Evolutionary conservation across 1,140 invertebrate genomes (phyloP).

Genomic region (Apis dorsata): DNA sequence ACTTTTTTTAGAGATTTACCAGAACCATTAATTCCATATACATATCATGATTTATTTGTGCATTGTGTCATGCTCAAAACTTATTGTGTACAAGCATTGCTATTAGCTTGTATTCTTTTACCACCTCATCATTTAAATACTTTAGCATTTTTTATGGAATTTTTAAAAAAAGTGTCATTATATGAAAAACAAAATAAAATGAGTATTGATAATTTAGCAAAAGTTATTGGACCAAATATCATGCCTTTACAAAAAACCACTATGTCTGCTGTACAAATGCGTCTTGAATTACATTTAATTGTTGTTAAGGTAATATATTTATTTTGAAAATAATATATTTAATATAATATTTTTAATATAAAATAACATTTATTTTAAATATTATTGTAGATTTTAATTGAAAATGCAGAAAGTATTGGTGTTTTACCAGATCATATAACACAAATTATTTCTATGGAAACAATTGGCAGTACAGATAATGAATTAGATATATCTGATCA

Average conservation of each 20-base stretch:
- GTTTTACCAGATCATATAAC: slow-evolving; percentile 83
- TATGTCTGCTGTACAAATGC: slow-evolving; percentile 81
- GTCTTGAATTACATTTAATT: slow-evolving; percentile 84
- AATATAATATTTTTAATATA: background rate
- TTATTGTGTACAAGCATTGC: slow-evolving; percentile 79
- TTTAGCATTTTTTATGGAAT: slow-evolving; percentile 85
- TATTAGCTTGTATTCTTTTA: slow-evolving; percentile 84
- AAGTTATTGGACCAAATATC: slow-evolving; percentile 90
- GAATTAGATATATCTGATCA: slow-evolving; percentile 78
- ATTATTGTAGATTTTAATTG: slow-evolving; percentile 85
- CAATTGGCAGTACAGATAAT: slow-evolving; percentile 77
- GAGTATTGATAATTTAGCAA: slow-evolving; percentile 89
- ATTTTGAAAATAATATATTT: slow-evolving; percentile 21
- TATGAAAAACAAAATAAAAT: slow-evolving; percentile 88
- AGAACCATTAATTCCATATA: slow-evolving; percentile 88
- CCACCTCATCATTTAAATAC: slow-evolving; percentile 84
- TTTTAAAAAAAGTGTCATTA: slow-evolving; percentile 83
- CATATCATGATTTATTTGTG: slow-evolving; percentile 87
- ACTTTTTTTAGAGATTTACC: slow-evolving; percentile 90
- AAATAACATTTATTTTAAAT: slow-evolving; percentile 25
- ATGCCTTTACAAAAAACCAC: slow-evolving; percentile 86
- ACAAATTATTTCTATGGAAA: slow-evolving; percentile 79
- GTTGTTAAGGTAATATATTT: slow-evolving; percentile 81
- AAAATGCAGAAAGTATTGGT: slow-evolving; percentile 87
- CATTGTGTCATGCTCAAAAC: slow-evolving; percentile 82